phyloP scores from a whole-genome alignment of 2,888 invertebrate species.

The Epistrophe grossulariae region DNA sequence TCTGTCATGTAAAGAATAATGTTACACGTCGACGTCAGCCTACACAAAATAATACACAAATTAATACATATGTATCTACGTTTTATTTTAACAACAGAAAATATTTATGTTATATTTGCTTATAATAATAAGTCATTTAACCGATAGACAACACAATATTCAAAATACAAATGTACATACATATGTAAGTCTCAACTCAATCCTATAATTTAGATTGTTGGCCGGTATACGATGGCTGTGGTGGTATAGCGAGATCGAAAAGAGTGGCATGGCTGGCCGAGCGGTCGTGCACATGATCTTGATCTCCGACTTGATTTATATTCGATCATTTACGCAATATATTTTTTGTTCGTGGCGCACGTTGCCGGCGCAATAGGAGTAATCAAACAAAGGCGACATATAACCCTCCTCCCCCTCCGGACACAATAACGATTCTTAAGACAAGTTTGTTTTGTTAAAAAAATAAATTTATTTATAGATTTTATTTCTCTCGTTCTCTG shows the following conservation, averaged over 20 bases:
- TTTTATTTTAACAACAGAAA: background rate
- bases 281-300: slow-evolving; percentile 66
- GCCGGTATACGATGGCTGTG: background rate
- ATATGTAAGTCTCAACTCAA: background rate
- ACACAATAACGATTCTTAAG: slow-evolving; percentile 4
- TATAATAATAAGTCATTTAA: slow-evolving; percentile 10
- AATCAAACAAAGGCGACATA: slow-evolving; percentile 21
- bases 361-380: slow-evolving; percentile 17
- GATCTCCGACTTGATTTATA: slow-evolving; percentile 63
- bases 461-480: slow-evolving; percentile 17
- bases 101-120: background rate
- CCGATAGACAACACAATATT: background rate
- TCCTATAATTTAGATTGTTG: background rate
- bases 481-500: slow-evolving; percentile 5
- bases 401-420: too few relatives aligned
- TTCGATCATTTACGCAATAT: slow-evolving; percentile 56
- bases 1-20: slow-evolving; percentile 18
- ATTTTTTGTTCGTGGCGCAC: slow-evolving; percentile 11
- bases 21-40: background rate
- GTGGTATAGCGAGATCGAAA: background rate
- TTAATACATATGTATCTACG: background rate
- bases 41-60: background rate
- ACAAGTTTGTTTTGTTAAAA: slow-evolving; percentile 19
- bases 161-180: background rate
- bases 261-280: background rate